These are phyloP conservation scores for Eristalinus aeneus DNA, from an alignment of 2,888 invertebrate genomes.

Conservation along the genomic window DNA sequence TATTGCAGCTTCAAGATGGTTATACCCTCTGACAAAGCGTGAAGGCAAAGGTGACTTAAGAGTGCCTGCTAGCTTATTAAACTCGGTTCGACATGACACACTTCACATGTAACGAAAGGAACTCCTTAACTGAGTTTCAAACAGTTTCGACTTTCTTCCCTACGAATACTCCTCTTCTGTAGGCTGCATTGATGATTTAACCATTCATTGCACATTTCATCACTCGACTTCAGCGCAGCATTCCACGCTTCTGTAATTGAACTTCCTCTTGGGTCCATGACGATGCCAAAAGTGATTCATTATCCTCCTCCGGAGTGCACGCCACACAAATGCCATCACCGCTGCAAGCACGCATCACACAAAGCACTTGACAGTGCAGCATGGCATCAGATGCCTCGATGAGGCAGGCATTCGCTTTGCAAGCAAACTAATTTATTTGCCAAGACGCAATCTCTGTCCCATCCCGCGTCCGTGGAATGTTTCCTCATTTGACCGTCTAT, in stretches of 20 bases:
- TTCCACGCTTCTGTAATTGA: background rate
- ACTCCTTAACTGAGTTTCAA: too few relatives aligned
- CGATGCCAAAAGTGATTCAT: background rate
- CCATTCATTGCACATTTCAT: too few relatives aligned
- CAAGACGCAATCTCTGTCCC: constrained; percentile 11
- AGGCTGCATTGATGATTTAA: background rate
- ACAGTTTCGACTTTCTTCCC: background rate
- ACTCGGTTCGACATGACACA: too few relatives aligned
- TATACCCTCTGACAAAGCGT: too few relatives aligned
- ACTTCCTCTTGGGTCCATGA: background rate
- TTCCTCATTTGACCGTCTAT: background rate
- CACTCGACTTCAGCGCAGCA: background rate
- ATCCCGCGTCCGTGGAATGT: background rate
- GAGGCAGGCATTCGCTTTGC: constrained; percentile 37
- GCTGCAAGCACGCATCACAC: background rate
- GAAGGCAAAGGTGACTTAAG: too few relatives aligned
- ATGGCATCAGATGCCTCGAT: constrained; percentile 17
- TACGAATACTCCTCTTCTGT: background rate
- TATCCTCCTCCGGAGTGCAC: background rate
- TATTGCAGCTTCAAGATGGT: too few relatives aligned
- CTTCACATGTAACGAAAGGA: too few relatives aligned
- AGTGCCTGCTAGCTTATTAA: too few relatives aligned
- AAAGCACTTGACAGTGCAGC: constrained; percentile 6
- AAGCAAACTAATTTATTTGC: constrained; percentile 53
- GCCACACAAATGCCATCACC: background rate